Conservation (phyloP, 2,888 invertebrate genomes). For the Rhingia rostrata region DNA sequence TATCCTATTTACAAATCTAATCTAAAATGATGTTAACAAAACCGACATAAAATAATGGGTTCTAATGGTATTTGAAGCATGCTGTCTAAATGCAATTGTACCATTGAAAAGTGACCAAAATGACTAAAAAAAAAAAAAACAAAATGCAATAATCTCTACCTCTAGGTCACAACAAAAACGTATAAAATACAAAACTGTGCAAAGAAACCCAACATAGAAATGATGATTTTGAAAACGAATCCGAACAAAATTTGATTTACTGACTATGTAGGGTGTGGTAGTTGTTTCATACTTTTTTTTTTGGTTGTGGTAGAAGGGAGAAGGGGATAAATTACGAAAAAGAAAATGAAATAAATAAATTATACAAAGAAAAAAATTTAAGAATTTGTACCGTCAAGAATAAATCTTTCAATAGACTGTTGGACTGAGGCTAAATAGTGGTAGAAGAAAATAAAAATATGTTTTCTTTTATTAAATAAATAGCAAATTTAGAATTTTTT, state of each 20-base stretch:
- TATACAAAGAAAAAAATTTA: constrained; percentile 76
- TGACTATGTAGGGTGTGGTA: constrained; percentile 1
- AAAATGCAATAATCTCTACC: constrained; percentile 43
- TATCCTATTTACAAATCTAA: too few species aligned
- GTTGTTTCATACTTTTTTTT: constrained; percentile 19
- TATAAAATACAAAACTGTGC: constrained; percentile 39
- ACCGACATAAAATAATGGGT: not conserved
- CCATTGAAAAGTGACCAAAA: constrained; percentile 3
- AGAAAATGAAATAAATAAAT: constrained; percentile 60
- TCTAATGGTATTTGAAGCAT: constrained; percentile 33
- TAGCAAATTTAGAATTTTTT: constrained; percentile 79
- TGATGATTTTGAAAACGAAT: constrained; percentile 43
- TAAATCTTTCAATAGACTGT: constrained; percentile 84
- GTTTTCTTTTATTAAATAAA: constrained; percentile 74
- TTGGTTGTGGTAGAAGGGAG: constrained; percentile 22
- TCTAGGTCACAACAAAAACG: constrained; percentile 40
- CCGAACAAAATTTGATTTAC: constrained; percentile 25
- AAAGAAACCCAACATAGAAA: constrained; percentile 68
- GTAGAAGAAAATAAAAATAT: constrained; percentile 80
- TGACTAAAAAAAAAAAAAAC: constrained; percentile 15
- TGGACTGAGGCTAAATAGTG: constrained; percentile 85
- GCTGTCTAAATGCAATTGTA: constrained; percentile 37
- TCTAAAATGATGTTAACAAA: too few species aligned
- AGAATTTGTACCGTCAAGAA: constrained; percentile 83
- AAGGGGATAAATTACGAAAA: constrained; percentile 48